phyloP scores from a whole-genome alignment of 2,888 invertebrate species.

The Myopa testacea region DNA sequence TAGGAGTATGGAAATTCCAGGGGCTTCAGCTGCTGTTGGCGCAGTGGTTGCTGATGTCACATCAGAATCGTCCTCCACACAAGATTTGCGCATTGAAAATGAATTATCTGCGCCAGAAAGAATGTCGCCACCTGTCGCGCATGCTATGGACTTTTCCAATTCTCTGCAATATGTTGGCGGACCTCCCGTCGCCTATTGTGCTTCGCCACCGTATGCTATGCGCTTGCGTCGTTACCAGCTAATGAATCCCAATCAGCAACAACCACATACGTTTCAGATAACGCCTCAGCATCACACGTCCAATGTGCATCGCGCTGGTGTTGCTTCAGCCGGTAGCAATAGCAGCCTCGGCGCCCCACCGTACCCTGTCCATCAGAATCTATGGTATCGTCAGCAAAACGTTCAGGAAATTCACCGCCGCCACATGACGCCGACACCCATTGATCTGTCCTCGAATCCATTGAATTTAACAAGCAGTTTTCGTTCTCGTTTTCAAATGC shows the following conservation, averaged over 20 bases:
- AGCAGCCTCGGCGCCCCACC: conserved; percentile 70
- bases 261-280: conserved; percentile 51
- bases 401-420: conserved; percentile 73
- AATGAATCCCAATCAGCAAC: conserved; percentile 42
- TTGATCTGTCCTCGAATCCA: conserved; percentile 66
- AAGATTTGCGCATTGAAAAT: conserved; percentile 25
- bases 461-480: conserved; percentile 62
- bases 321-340: conserved; percentile 45
- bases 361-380: conserved; percentile 79
- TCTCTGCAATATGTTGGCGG: conserved; percentile 49
- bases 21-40: conserved; percentile 41
- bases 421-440: conserved; percentile 67
- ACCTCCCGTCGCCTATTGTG: conserved; percentile 61
- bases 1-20: conserved; percentile 23
- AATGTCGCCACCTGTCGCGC: conserved; percentile 40
- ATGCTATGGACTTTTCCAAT: conserved; percentile 58
- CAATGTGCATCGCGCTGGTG: conserved; percentile 47
- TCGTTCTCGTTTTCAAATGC: conserved; percentile 60
- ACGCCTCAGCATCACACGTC: conserved; percentile 46
- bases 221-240: conserved; percentile 40
- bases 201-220: conserved; percentile 62
- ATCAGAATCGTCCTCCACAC: conserved; percentile 40
- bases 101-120: neutral
- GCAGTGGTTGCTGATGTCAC: conserved; percentile 44
- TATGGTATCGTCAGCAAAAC: conserved; percentile 82